These are phyloP conservation scores for Pipistrellus pipistrellus DNA, from an alignment of 2,797 vertebrate genomes.

Conservation along the genomic window DNA sequence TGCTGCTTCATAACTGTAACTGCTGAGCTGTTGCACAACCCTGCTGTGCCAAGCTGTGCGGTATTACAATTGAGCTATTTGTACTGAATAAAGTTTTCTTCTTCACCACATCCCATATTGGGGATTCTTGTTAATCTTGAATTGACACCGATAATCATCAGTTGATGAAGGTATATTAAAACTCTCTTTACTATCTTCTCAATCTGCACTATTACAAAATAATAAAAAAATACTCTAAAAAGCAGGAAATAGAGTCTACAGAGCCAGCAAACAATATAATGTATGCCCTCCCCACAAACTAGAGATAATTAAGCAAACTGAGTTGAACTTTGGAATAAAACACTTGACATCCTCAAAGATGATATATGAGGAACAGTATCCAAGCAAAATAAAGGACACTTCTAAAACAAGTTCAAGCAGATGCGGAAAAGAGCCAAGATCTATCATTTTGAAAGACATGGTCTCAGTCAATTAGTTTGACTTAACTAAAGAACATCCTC, in stretches of 20 bases:
- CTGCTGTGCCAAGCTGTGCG: not conserved
- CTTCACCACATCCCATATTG: not conserved
- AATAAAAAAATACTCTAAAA: not conserved
- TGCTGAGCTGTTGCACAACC: not conserved
- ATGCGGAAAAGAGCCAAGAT: not conserved
- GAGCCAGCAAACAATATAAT: not conserved
- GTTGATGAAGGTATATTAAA: not conserved
- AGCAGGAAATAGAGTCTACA: not conserved
- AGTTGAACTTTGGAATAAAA: slow-evolving; percentile 28
- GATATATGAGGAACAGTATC: not conserved
- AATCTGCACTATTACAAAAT: not conserved
- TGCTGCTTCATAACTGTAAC: not conserved
- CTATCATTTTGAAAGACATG: not conserved
- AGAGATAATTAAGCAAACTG: not conserved
- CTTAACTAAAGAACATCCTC: not conserved
- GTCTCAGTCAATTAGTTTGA: not conserved
- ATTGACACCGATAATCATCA: not conserved
- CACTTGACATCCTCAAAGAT: not conserved
- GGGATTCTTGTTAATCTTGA: not conserved
- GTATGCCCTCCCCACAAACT: not conserved
- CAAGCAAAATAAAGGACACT: not conserved
- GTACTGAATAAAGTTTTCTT: not conserved
- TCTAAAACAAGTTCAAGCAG: not conserved
- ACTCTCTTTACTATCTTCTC: not conserved
- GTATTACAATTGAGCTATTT: too few relatives aligned